Evolutionary conservation across 2,113 vertebrate species (phyloP), one percentile per base, ranked within the genome.

Genomic region (Heterochromis multidens): DNA sequence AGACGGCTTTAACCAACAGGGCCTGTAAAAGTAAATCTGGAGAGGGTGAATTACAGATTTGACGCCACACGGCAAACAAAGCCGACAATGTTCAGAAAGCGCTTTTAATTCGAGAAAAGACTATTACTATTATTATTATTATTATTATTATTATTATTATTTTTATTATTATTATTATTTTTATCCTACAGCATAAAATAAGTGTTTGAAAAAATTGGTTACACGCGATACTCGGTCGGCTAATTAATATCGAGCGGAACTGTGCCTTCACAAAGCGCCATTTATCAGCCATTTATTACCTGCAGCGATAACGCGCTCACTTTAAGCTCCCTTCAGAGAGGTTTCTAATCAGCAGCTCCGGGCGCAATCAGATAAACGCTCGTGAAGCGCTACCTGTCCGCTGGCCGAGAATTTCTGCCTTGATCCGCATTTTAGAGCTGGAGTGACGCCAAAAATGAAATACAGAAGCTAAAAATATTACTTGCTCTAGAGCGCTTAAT

Each of bases 291-390:
- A 37, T 46, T 70, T 49, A 70, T 70, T 43, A 72, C 27, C 56
- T 84, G 85, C 33, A 0, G 74, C 6, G 79, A 80, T 27, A 79
- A 81, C 33, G 80, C 67, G 77, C 85, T 76, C 81, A 14, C 37
- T 79, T 85, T 58, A 74, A 87, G 60, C 62, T 56, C 29, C 3
- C 60, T 85, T 90, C 86, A 89, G 84, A 89, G 80, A 88, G 54
- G 37, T 31, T 4, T 2, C 67, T 77, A 91, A 92, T 91, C 89
- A 9, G 3, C 82, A 49, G 80, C 79, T 67, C 72, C 17, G 17
- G 65, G 70, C 63, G 25, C 14, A 21, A 78, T 89, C 85, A 74
- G 88, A 92, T 92, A 25, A 74, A 19, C 23, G 79, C 35, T 6
- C 1, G 49, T n/a, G 61, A 63, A 78, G 85, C 43, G 25, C 82